Evolutionary conservation across 1,140 invertebrate genomes (phyloP).

Genomic region (Colletes latitarsis): DNA sequence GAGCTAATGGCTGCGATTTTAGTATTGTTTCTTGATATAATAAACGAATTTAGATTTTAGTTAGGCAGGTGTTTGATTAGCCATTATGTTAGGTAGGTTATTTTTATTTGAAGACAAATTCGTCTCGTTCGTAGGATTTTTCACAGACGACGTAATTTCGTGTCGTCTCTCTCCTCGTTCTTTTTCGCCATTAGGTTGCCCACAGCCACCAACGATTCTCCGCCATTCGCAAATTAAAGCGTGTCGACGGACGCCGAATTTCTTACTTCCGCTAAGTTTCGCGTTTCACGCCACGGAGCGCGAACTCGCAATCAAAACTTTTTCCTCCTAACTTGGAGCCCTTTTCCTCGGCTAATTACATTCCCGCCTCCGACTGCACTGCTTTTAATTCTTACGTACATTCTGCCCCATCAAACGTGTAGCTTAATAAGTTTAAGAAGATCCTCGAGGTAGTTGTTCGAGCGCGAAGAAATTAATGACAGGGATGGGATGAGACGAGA

Average conservation of each 20-base stretch:
- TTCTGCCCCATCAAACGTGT: no score
- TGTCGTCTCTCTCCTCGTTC: background rate
- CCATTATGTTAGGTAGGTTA: no score
- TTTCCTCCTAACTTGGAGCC: background rate
- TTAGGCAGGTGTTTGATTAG: no score
- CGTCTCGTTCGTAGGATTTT: constrained; percentile 21
- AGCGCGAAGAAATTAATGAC: no score
- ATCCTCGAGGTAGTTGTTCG: no score
- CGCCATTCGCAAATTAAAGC: constrained; percentile 52
- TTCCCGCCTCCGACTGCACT: background rate
- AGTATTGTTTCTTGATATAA: no score
- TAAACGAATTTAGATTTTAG: no score
- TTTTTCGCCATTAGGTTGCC: constrained; percentile 48
- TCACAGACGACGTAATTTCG: background rate
- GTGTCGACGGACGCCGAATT: constrained; percentile 18
- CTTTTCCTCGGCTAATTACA: background rate
- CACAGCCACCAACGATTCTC: constrained; percentile 47
- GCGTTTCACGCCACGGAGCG: constrained; percentile 6
- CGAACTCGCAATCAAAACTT: constrained; percentile 28
- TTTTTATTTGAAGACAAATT: no score
- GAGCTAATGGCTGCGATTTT: no score
- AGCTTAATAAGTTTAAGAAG: no score
- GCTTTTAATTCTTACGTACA: background rate
- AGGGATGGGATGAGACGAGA: no score
- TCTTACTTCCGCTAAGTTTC: constrained; percentile 33